A percentile compares a stretch with the other conserved stretches of the same genome.
Conservation (phyloP, 2,888 invertebrate genomes). For the Ecliptopera silaceata region DNA sequence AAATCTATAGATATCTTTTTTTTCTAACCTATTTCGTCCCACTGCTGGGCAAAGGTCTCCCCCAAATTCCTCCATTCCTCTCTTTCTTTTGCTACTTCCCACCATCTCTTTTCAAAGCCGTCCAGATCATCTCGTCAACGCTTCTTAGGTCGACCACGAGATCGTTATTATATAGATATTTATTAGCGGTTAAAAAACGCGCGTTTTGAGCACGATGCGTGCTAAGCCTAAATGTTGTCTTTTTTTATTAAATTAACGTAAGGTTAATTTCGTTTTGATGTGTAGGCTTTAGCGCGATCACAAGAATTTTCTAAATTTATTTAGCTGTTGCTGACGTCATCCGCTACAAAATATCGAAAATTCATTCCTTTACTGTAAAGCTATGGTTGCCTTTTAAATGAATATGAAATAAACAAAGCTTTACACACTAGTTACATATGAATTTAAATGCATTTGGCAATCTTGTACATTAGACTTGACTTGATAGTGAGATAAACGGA, state of each 20-base stretch:
- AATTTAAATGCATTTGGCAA: constrained; percentile 66
- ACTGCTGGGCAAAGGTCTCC: too few species aligned
- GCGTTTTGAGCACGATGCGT: neutral
- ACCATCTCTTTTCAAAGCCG: too few species aligned
- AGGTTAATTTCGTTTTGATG: neutral
- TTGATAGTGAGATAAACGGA: constrained; percentile 59
- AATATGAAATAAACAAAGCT: constrained; percentile 38
- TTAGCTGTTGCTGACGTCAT: neutral
- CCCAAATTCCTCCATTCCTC: too few species aligned
- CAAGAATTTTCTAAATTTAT: neutral
- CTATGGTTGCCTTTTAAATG: constrained; percentile 45
- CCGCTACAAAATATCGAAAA: constrained; percentile 14
- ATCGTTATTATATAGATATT: too few species aligned
- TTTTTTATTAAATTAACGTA: neutral
- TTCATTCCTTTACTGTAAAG: constrained; percentile 40
- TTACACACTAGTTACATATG: constrained; percentile 44
- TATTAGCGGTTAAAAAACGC: neutral
- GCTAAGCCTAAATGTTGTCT: neutral
- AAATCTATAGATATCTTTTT: too few species aligned
- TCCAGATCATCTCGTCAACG: too few species aligned
- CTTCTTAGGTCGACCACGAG: too few species aligned
- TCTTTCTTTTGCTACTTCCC: too few species aligned
- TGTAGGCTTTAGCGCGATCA: neutral
- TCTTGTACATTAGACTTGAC: constrained; percentile 56
- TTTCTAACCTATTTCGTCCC: too few species aligned